phyloP scores from a whole-genome alignment of 2,113 vertebrate species.

The Gnathonemus longibarbis region DNA sequence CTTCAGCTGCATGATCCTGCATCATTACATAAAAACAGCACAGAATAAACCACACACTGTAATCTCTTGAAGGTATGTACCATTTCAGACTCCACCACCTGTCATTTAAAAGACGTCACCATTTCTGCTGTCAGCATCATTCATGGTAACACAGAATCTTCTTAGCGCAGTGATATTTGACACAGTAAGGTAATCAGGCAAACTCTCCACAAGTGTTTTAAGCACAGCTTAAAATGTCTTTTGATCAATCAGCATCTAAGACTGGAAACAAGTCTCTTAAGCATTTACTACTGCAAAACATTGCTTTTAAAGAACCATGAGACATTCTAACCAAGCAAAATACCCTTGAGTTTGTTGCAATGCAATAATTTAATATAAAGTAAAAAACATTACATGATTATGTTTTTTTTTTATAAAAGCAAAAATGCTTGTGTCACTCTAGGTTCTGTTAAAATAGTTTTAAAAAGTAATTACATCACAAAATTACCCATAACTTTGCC shows the following conservation, averaged over 20 bases:
- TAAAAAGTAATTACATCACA: background rate
- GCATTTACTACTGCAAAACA: background rate
- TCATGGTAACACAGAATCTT: background rate
- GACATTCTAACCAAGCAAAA: background rate
- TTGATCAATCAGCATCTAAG: background rate
- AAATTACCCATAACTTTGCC: background rate
- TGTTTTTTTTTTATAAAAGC: background rate
- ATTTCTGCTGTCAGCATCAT: background rate
- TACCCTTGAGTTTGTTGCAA: background rate
- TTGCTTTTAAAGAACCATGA: background rate
- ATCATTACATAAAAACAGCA: background rate
- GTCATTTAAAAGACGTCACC: background rate
- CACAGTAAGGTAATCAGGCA: conserved; percentile 1
- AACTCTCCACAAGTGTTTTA: background rate
- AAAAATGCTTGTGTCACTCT: background rate
- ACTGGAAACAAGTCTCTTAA: background rate
- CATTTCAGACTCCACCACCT: background rate
- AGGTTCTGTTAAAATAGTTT: background rate
- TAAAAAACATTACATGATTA: background rate
- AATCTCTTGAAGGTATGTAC: background rate
- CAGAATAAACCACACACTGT: background rate
- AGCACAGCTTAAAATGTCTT: conserved; percentile 5
- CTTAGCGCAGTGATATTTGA: background rate
- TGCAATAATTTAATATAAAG: background rate
- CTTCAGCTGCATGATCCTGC: background rate